These are phyloP conservation scores for Drosophila eugracilis DNA, from an alignment of 1,140 invertebrate species.

Conservation along the genomic window DNA sequence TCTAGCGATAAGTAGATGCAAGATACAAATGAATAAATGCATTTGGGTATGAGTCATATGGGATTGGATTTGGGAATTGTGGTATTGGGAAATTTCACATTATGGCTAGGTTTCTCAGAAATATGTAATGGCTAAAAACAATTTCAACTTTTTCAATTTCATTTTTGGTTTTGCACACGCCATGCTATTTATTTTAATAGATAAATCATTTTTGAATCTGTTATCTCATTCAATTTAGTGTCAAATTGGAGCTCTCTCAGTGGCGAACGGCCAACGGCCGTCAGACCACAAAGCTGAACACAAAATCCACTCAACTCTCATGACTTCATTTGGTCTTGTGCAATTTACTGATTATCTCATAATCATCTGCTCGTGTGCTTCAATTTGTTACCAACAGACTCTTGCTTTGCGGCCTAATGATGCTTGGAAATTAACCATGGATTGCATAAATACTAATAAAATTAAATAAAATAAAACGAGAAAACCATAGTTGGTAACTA, in stretches of 20 bases:
- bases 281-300: conserved; percentile 5
- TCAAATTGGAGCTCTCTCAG: conserved; percentile 23
- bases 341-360: conserved; percentile 76
- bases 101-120: background rate
- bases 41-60: conserved; percentile 34
- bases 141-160: background rate
- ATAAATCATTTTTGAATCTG: conserved; percentile 32
- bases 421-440: conserved; percentile 65
- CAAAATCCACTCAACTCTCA: conserved; percentile 35
- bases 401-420: conserved; percentile 62
- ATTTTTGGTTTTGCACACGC: conserved; percentile 14
- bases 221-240: conserved; percentile 44
- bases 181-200: conserved; percentile 8
- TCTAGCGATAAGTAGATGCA: conserved; percentile 36
- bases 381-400: conserved; percentile 52
- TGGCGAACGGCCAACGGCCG: too few species aligned
- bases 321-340: conserved; percentile 58
- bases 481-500: conserved; percentile 53
- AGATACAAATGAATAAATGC: conserved; percentile 45
- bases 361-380: conserved; percentile 69
- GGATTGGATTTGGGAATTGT: conserved; percentile 10
- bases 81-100: conserved; percentile 4
- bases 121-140: background rate
- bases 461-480: conserved; percentile 28
- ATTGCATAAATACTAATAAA: conserved; percentile 61